These are phyloP conservation scores for Peromyscus attwateri DNA, from an alignment of 2,797 vertebrate genomes.

Conservation along the genomic window DNA sequence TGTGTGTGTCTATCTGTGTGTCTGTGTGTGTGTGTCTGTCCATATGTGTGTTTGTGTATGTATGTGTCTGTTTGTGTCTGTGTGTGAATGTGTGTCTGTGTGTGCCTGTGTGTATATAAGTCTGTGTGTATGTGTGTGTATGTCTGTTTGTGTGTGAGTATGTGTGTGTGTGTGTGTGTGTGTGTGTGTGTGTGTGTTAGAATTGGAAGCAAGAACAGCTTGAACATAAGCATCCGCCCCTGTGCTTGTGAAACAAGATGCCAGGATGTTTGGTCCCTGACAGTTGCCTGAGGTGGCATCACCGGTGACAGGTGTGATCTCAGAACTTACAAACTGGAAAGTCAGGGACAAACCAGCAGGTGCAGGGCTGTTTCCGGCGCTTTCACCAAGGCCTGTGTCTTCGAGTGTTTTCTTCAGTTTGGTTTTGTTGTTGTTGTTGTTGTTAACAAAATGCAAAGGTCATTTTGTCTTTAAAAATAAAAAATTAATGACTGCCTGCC, in stretches of 20 bases:
- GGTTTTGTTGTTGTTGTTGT: neutral
- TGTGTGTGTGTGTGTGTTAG: neutral
- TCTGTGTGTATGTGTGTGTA: neutral
- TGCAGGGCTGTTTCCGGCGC: conserved; percentile 1
- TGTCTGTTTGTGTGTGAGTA: neutral
- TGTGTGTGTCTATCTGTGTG: neutral
- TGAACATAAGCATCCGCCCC: neutral
- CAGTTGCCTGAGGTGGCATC: conserved; percentile 24
- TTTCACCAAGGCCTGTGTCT: conserved; percentile 58
- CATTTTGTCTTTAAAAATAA: conserved; percentile 73
- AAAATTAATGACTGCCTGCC: conserved; percentile 73
- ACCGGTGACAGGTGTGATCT: conserved; percentile 28
- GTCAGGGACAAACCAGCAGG: conserved; percentile 46
- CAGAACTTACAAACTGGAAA: conserved; percentile 61
- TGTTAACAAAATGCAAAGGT: conserved; percentile 81
- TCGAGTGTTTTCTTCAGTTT: neutral
- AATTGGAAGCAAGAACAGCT: neutral
- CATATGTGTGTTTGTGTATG: neutral
- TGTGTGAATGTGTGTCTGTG: neutral
- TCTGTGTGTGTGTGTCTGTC: no score
- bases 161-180: neutral
- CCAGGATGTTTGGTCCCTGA: neutral
- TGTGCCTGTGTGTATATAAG: neutral
- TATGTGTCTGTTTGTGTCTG: neutral
- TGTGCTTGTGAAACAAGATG: neutral